Evolutionary conservation across 1,140 invertebrate genomes (phyloP).

Genomic region (Drosophila bipectinata): DNA sequence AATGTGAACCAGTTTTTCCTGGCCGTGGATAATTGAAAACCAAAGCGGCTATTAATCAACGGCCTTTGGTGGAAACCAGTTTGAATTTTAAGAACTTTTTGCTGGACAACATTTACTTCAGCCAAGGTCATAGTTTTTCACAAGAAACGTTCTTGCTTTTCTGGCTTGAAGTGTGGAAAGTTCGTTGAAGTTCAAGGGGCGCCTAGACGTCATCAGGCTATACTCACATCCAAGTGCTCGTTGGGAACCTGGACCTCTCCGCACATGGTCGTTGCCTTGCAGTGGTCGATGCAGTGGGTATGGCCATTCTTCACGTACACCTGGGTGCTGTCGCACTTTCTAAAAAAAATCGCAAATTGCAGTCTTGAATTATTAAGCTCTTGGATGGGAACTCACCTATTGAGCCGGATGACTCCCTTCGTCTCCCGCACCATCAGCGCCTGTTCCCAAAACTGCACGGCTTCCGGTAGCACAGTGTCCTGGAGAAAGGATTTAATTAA

Average conservation of each 20-base stretch:
- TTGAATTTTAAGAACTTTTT: slow-evolving; percentile 6
- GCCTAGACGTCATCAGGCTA: background rate
- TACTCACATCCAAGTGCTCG: slow-evolving; percentile 94
- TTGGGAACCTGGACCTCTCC: slow-evolving; percentile 97
- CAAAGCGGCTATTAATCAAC: background rate
- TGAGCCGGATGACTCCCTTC: slow-evolving; percentile 92
- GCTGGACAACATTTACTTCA: slow-evolving; percentile 2
- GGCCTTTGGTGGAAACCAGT: slow-evolving; percentile 21
- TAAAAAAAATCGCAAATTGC: slow-evolving; percentile 83
- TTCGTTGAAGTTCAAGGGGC: slow-evolving; percentile 1
- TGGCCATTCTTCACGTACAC: slow-evolving; percentile 92
- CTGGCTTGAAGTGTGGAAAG: background rate
- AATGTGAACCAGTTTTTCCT: slow-evolving; percentile 4
- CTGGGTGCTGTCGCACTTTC: slow-evolving; percentile 92
- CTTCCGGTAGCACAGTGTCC: slow-evolving; percentile 95
- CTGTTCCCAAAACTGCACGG: slow-evolving; percentile 96
- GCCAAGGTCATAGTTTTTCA: slow-evolving; percentile 15
- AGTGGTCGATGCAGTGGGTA: slow-evolving; percentile 95
- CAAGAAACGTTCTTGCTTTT: background rate
- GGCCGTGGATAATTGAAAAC: background rate
- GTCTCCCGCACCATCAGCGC: slow-evolving; percentile 94
- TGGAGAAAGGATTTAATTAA: slow-evolving; percentile 74
- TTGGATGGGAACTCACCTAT: slow-evolving; percentile 88
- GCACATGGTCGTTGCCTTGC: slow-evolving; percentile 94
- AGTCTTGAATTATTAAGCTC: slow-evolving; percentile 18